Percentiles rank a stretch among this genome's conserved stretches.
These are phyloP conservation scores for Gadus macrocephalus DNA, from an alignment of 2,113 vertebrate genomes.

Conservation along the genomic window DNA sequence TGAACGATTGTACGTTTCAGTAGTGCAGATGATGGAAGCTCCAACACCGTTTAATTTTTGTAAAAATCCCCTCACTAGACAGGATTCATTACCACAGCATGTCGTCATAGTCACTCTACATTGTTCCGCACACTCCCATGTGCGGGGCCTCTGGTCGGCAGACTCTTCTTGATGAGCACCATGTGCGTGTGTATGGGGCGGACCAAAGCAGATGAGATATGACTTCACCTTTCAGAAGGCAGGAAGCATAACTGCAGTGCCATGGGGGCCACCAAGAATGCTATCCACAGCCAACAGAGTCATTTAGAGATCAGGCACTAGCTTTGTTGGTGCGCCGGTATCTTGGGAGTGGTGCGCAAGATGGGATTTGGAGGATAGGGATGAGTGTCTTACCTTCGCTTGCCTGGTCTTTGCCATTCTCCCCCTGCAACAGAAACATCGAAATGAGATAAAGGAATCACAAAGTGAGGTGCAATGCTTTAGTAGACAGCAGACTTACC, in stretches of 20 bases:
- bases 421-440: slow-evolving; percentile 55
- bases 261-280: slow-evolving; percentile 4
- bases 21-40: no score
- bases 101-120: no score
- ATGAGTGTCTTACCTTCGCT: slow-evolving; percentile 62
- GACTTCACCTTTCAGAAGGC: slow-evolving; percentile 14
- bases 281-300: slow-evolving; percentile 29
- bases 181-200: slow-evolving; percentile 6
- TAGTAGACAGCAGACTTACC: no score
- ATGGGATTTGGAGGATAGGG: slow-evolving; percentile 15
- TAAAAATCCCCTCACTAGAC: no score
- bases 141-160: no score
- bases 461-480: not conserved
- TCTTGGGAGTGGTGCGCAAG: slow-evolving; percentile 12
- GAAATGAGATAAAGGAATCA: not conserved
- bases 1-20: no score
- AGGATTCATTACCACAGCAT: no score
- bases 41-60: no score
- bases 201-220: not conserved
- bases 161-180: no score
- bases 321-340: slow-evolving; percentile 34
- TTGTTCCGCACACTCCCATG: no score
- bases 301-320: slow-evolving; percentile 52
- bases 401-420: slow-evolving; percentile 61
- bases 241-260: slow-evolving; percentile 25